Evolutionary conservation across 2,888 invertebrate species (phyloP), one percentile per base, ranked within the genome.

Genomic region (Lottia scabra): DNA sequence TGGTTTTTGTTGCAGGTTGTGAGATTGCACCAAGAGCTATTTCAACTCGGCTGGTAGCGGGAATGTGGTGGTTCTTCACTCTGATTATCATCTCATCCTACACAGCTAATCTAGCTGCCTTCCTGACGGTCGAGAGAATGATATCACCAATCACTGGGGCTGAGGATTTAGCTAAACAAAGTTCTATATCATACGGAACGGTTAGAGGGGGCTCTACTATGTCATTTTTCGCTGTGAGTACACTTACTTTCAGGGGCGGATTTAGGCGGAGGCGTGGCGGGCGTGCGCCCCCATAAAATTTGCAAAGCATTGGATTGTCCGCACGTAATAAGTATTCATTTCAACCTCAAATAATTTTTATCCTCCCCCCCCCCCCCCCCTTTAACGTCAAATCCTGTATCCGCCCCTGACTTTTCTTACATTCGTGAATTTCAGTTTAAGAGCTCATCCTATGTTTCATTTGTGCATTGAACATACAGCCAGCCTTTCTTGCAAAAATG

Each of bases 41-140:
- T 8, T 91, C 92, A 1, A 99, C 99, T 0, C 92, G 99, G 68
- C 95, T 99, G 79, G 97, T 99, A 6, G 97, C 98, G 13, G 97
- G 90, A 30, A 87, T 90, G 62, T 99, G 99, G 99, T 99, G 99
- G 98, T 99, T 99, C 91, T 99, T 99, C 91, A 99, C 98, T 0
- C 92, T 99, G 64, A 99, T 99, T 89, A 97, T 99, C 89, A 96
- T 99, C 75, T 97, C 97, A 0, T 98, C 99, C 12, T 99, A 99
- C 91, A 99, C 99, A 3, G 99, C 99, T 16, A 96, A 97, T 91
- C 91, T 99, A 85, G 99, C 99, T 0, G 99, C 99, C 1, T 99
- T 99, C 90, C 92, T 99, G 65, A 99, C 99, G 0, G 99, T 99
- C 44, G 98, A 99, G 89, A 91, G 98, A 45, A 97, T 97, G 92